phyloP scores from a whole-genome alignment of 2,113 vertebrate species.

The Haplotaxodon microlepis region DNA sequence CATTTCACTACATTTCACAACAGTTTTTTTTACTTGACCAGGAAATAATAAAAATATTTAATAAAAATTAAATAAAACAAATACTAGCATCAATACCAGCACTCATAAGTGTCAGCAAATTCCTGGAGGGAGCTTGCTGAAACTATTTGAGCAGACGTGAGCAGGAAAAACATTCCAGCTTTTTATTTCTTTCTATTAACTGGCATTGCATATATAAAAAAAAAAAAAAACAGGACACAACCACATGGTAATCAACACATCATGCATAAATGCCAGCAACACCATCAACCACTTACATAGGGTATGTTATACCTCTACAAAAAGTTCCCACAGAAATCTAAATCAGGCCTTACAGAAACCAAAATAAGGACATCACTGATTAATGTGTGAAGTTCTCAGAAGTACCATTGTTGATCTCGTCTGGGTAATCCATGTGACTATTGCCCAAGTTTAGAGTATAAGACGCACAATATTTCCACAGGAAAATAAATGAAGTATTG shows the following conservation, averaged over 20 bases:
- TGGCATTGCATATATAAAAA: accelerated
- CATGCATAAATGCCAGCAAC: not conserved
- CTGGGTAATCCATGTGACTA: not conserved
- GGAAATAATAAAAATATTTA: too few relatives aligned
- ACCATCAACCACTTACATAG: not conserved
- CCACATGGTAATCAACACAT: not conserved
- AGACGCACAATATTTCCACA: not conserved
- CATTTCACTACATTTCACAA: not conserved
- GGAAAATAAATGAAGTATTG: not conserved
- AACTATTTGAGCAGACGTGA: not conserved
- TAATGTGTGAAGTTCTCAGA: not conserved
- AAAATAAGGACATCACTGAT: not conserved
- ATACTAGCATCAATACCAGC: not conserved
- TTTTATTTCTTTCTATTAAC: accelerated
- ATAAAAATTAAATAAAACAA: not conserved
- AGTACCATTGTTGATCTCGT: not conserved
- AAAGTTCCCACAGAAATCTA: not conserved
- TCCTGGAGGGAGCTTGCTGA: not conserved
- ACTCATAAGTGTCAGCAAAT: accelerated
- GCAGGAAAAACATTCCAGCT: not conserved
- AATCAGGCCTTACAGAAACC: not conserved
- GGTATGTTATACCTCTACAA: not conserved
- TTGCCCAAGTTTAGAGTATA: not conserved
- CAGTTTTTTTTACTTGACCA: accelerated
- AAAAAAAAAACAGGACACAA: not conserved